Evolutionary conservation across 2,888 invertebrate species (phyloP).

Genomic region (Thecophora atra): DNA sequence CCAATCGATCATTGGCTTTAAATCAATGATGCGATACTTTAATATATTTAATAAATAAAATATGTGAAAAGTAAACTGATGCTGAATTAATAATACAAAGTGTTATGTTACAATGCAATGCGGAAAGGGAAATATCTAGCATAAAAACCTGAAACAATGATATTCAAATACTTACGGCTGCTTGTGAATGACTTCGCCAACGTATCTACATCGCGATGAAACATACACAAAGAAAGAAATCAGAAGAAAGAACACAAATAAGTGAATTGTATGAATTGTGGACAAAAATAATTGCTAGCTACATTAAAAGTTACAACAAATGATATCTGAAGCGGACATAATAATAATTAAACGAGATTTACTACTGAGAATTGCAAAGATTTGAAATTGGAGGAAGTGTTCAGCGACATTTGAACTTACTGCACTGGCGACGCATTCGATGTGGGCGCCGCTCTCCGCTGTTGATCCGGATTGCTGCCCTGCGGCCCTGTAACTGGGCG

Average conservation of each 20-base stretch:
- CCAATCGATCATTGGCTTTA: no score
- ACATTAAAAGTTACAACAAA: constrained; percentile 19
- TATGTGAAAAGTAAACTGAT: no score
- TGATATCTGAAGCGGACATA: neutral
- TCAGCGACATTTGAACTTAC: constrained; percentile 69
- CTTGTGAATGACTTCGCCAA: constrained; percentile 77
- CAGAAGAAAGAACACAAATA: constrained; percentile 38
- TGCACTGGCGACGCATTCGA: constrained; percentile 73
- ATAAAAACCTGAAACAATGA: neutral
- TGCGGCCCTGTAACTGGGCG: constrained; percentile 82
- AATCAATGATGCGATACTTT: no score
- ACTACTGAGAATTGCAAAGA: neutral
- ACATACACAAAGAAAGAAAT: constrained; percentile 37
- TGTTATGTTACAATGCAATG: neutral
- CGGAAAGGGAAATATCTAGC: neutral
- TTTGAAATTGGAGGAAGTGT: neutral
- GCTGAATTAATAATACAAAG: no score
- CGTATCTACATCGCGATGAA: constrained; percentile 68
- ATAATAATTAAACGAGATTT: neutral
- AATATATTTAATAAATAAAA: no score
- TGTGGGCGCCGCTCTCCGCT: constrained; percentile 72
- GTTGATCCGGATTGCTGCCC: constrained; percentile 66
- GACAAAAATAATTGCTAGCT: constrained; percentile 33
- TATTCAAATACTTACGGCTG: constrained; percentile 73
- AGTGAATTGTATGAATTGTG: constrained; percentile 29